Evolutionary conservation across 2,113 vertebrate species (phyloP), one percentile per base, ranked within the genome.

Genomic region (Podarcis muralis): DNA sequence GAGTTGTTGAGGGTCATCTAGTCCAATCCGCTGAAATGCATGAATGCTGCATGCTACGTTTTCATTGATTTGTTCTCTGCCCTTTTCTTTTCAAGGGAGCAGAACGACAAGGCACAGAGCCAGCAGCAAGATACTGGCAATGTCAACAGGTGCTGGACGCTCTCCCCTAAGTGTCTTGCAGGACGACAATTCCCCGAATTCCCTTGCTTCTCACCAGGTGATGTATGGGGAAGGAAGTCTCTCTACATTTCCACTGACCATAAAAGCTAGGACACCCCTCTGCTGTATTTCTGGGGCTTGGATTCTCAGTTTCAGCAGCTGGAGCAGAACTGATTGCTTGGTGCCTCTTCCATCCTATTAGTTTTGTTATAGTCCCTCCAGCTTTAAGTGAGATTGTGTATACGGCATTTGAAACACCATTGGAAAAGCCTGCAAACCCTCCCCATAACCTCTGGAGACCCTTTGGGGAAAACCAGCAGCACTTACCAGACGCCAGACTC

Each of bases 141-240:
- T 81, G 4, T 90, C 89, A 76, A 89, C 83, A 72, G 91, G 85
- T 93, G 96, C 62, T 92, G 96, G 98, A 4, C 98, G 99, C 27
- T 98, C 98, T 4, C 98, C 99, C 0, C 97, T 99, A 92, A 98
- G 98, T 90, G 84, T 98, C 90, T 97, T 99, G 0, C 98, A 93
- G 68, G 98, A 97, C 35, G 97, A 97, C 40, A 99, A 99, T 95
- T 98, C 98, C 0, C 98, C 98, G 0, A 95, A 96, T 80, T 81
- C 96, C 81, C 89, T 93, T 88, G n/a, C 74, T 1, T 43, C 93
- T 83, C 93, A 93, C 4, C 97, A 97, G 96, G 97, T 97, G 95
- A 96, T 77, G 9, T 4, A 1, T 25, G 0, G 20, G 13, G 15
- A 65, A 1, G 1, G 23, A 3, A 25, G 48, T 48, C 48, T 83